Evolutionary conservation across 35 echinoderm and acorn worm genomes (phyloP), one percentile per base, ranked within the genome.

Genomic region (Ophiothrix spiculata): DNA sequence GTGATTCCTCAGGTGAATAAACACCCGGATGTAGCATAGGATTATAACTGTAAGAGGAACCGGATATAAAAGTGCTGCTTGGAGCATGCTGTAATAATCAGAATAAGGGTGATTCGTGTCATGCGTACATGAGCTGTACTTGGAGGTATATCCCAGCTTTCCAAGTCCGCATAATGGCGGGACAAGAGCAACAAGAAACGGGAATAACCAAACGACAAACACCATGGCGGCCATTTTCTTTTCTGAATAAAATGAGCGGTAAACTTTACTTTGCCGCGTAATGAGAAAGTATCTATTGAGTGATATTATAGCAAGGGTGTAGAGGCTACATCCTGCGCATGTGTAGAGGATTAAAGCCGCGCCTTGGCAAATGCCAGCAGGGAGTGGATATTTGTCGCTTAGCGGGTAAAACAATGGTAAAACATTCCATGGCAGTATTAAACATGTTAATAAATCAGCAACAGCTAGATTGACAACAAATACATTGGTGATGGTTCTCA

Each of bases 121-220:
- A 81, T 92, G 87, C 14, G 94, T 93, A 37, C 94, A 97, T 1
- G 94, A 78, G 34, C 75, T 85, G 73, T 97, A 92, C 75, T 92
- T 80, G 14, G 69, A 31, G 11, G 87, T 86, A 80, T 92, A 97
- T 15, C 94, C 94, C 0, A 97, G 84, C 42, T 92, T 74, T 0
- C 94, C 94, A 17, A 97, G 56, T 33, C 87, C 90, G 56, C 76
- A 76, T 19, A 97, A 40, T 4, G 94, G 87, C n/a, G 94, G 94
- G 14, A 97, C 33, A 31, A 92, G 73, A 4, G 91, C 86, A 0
- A 87, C 83, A 32, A 84, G 75, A 39, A 97, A 39, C 25, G 94
- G 87, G 1, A 92, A 73, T 0, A 90, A 32, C 94, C 94, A 97
- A 32, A 82, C 75, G 46, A 87, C 73, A 25, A 49, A 39, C 8